Evolutionary conservation across 2,888 invertebrate genomes (phyloP), one percentile per base, ranked within the genome.

Genomic region (Nomada flava): DNA sequence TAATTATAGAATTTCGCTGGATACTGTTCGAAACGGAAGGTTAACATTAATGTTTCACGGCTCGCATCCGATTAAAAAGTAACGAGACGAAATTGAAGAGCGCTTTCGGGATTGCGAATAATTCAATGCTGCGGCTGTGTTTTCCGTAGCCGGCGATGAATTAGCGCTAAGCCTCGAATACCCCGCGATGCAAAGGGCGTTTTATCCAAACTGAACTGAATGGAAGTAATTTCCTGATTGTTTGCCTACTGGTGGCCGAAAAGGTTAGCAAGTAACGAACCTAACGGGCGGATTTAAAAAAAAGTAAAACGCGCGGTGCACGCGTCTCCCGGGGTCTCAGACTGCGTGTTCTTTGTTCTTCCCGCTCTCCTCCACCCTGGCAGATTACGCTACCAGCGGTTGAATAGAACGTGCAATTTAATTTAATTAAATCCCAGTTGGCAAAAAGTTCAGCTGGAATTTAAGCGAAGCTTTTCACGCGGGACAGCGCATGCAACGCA

Each of bases 391-490:
- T 71, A 18, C 64, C 64, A 9, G 60, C 47, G 55, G 53, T 70
- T 72, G 74, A 65, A 83, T 53, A 64, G 72, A 82, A 80, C 79
- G 75, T 36, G 77, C 79, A 76, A 85, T 87, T 88, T 84, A 69
- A 82, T 87, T 83, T 83, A 85, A 87, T 87, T 85, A 83, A 83
- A 82, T 78, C 68, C 71, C 68, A 23, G 82, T 83, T 62, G 76
- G 85, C 74, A 86, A 82, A 87, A 87, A 74, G 78, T 81, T 76
- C 60, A 52, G 60, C 65, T 50, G 15, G 60, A 74, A 73, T 76
- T 79, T 72, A 79, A 86, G 73, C 53, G 74, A 11, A 36, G 47
- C 76, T 77, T 79, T 77, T 75, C 72, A 57, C 63, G 57, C 64
- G 10, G 26, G 18, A 29, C 29, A 20, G 50, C 44, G 11, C 68